A percentile compares a stretch with the other conserved stretches of the same genome.
Evolutionary conservation across 2,797 vertebrate species (phyloP).

Genomic region (Gallinago nigripennis): DNA sequence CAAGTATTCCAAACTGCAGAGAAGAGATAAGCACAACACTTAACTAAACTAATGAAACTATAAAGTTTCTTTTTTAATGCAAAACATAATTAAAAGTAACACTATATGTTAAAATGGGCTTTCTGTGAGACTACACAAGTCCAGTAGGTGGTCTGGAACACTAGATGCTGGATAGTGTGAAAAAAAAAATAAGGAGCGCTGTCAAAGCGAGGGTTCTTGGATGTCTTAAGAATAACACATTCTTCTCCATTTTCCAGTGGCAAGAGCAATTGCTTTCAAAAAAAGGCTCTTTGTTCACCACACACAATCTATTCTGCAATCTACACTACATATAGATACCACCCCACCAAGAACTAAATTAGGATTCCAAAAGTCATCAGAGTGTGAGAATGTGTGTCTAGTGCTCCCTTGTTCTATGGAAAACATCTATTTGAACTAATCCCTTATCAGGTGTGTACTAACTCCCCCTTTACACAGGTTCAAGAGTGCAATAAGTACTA

Average conservation of each 20-base stretch:
- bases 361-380: not conserved
- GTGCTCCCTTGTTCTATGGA: not conserved
- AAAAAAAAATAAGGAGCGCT: not conserved
- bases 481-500: not conserved
- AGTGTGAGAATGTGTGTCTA: not conserved
- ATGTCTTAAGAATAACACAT: not conserved
- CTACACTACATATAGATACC: not conserved
- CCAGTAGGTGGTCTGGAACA: not conserved
- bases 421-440: not conserved
- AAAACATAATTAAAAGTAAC: not conserved
- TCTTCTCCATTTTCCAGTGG: not conserved
- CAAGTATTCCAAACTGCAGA: conserved; percentile 88
- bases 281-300: not conserved
- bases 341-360: not conserved
- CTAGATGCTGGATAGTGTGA: not conserved
- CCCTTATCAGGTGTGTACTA: not conserved
- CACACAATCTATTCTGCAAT: not conserved
- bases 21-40: not conserved
- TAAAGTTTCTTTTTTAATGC: not conserved
- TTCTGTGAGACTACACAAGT: not conserved
- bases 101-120: not conserved
- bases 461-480: not conserved
- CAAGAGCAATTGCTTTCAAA: not conserved
- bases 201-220: not conserved
- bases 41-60: not conserved